Evolutionary conservation across 2,797 vertebrate genomes (phyloP), one percentile per base, ranked within the genome.

Genomic region (Botia kubotai): DNA sequence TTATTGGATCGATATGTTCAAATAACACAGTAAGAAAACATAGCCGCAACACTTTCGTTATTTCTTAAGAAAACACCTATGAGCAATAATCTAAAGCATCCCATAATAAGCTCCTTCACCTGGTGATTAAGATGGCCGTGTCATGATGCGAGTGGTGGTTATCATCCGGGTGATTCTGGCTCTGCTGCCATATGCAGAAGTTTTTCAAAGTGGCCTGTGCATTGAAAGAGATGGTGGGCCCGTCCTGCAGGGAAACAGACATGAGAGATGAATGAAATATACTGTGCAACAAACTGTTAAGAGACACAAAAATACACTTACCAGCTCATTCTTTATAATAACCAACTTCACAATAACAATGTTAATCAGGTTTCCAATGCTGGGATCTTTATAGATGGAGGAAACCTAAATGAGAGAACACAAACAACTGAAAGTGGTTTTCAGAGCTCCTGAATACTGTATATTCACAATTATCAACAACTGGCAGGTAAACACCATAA

Each of bases 331-430:
- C 93, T 96, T 98, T 92, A 99, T 94, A 87, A 99, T 95, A 57
- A 98, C 95, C 92, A 99, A 91, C 90, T 99, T 99, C 86, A 99
- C 98, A 90, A 99, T 96, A 89, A 98, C 96, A 83, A 99, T 97
- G 92, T 98, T 97, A 88, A 99, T 99, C 89, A 98, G 94, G 92
- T 99, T 99, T 91, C 98, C 98, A 91, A 99, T 98, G 92, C 97
- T 99, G 91, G 97, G 97, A 84, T 99, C 97, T 92, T 97, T 99
- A 94, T 99, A 99, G 92, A 99, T 99, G 83, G 98, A 98, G 81
- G 98, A 96, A 87, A 99, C 98, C 98, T 99, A 93, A 83, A 82
- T 7, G 16, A 74, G 92, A 91, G 39, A 84, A 84, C 90, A 87
- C 26, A 85, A 39, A 62, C 46, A 26, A 77, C 23, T 68, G 46